Evolutionary conservation across 1,140 invertebrate genomes (phyloP), one percentile per base, ranked within the genome.

Genomic region (Aphaenogaster ashmeadi): DNA sequence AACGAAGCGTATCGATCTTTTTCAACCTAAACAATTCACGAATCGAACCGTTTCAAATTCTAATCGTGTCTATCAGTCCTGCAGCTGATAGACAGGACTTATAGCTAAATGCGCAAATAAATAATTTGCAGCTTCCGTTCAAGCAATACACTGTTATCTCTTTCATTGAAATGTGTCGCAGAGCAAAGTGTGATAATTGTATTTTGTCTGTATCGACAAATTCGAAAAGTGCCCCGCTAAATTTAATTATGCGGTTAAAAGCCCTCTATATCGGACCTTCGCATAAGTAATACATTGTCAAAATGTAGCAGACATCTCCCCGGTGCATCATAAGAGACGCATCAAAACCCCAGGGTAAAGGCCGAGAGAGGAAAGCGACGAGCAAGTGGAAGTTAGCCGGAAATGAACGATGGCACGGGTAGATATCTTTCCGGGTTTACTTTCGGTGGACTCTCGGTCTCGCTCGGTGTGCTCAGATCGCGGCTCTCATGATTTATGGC

Each of bases 371-470:
- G 64, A 72, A 69, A 87, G 56, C 54, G 84, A 50, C 72, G 52
- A 62, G 64, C 66, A 88, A 88, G 83, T 88, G 84, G 87, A 87
- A 54, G 56, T 77, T 85, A 75, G 36, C 60, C 80, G 85, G 85
- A 88, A 88, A 88, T 88, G 87, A 88, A 87, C 87, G 87, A 88
- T 88, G 87, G 85, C 69, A 87, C 75, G 69, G 47, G 64, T 58
- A 87, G 87, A 88, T 88, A 88, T 87, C 85, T 89, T 87, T 87
- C 60, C 85, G 77, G 85, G 52, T 80, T 87, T 87, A 89, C 87
- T 89, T 89, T 86, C 85, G 47, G 27, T 47, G 60, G 60, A 47
- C 52, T 77, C 44, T 36, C 71, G 50, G 60, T 75, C 60, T 56
- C 58, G 27, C 67, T 27, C 69, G 36, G 36, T 54, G 27, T 69